Conservation (phyloP, 2,888 invertebrate species). For the Drosophila anomalata region DNA sequence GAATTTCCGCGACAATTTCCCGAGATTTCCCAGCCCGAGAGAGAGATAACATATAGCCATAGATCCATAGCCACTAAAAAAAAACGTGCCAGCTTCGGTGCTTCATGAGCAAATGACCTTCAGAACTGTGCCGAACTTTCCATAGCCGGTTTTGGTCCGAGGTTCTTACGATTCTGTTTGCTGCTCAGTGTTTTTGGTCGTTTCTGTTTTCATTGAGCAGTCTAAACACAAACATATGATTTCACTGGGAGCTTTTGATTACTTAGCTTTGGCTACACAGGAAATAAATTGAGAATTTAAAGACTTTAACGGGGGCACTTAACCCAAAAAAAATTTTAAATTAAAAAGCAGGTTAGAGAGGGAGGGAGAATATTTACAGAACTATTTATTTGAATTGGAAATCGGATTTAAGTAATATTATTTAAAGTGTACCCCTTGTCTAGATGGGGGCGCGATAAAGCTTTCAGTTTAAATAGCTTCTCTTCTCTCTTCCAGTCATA, state of each 20-base stretch:
- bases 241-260: conserved; percentile 57
- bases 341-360: too few species aligned
- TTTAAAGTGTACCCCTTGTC: conserved; percentile 42
- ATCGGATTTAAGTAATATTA: not conserved
- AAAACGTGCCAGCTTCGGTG: conserved; percentile 27
- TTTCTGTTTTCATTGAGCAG: conserved; percentile 38
- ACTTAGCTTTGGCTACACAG: conserved; percentile 36
- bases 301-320: conserved; percentile 1
- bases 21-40: conserved; percentile 28
- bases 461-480: conserved; percentile 36
- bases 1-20: conserved; percentile 15
- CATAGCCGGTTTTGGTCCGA: conserved; percentile 58
- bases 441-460: conserved; percentile 65
- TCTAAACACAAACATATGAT: conserved; percentile 50
- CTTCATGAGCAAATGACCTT: conserved; percentile 64
- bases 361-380: too few species aligned
- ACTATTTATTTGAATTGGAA: too few species aligned
- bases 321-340: too few species aligned
- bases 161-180: conserved; percentile 4
- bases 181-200: conserved; percentile 4
- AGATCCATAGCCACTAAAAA: not conserved
- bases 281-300: not conserved
- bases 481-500: conserved; percentile 86
- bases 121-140: conserved; percentile 68
- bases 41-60: not conserved